Evolutionary conservation across 1,140 invertebrate genomes (phyloP), one percentile per base, ranked within the genome.

Genomic region (Bombus sibiricus): DNA sequence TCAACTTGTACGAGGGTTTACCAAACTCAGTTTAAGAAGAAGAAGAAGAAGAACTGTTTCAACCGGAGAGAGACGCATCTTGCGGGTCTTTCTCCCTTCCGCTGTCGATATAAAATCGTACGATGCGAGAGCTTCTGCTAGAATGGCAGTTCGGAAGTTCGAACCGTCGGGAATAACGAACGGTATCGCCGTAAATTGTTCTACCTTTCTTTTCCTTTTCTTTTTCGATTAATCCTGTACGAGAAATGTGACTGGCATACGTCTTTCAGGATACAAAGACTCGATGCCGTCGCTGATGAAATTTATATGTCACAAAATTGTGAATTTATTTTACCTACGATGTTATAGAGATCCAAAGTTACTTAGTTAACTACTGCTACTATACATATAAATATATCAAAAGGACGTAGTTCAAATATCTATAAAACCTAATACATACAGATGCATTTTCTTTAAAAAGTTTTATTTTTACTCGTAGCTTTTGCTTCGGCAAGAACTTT

Each of bases 21-120:
- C 93, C 93, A 95, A 95, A 95, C 94, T 95, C 94, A 93, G 93
- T 95, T 95, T 95, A 94, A 95, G 94, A 95, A 94, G 90, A 91
- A 86, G 90, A 91, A 86, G 86, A 91, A 86, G 86, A 90, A 90
- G 93, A 94, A 94, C 93, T 94, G 92, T 95, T 95, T 94, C 92
- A 92, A 87, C 86, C 68, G 75, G 87, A 87, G 88, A 91, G 87
- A 90, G 94, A 92, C 89, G 90, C 88, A 90, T 91, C 89, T 93
- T 91, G 89, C 81, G 87, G 84, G 91, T 92, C 86, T 89, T 83
- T 88, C 83, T 73, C 89, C 59, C 68, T 69, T 84, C 81, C 83
- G 90, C 91, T 84, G 90, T 92, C 92, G 92, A 94, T 92, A 91
- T 92, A 93, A 93, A 94, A 93, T 92, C 90, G 91, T 84, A 87